Base-by-base conservation (phyloP, 2,797 vertebrate genomes). In the Apogon talboti region DNA sequence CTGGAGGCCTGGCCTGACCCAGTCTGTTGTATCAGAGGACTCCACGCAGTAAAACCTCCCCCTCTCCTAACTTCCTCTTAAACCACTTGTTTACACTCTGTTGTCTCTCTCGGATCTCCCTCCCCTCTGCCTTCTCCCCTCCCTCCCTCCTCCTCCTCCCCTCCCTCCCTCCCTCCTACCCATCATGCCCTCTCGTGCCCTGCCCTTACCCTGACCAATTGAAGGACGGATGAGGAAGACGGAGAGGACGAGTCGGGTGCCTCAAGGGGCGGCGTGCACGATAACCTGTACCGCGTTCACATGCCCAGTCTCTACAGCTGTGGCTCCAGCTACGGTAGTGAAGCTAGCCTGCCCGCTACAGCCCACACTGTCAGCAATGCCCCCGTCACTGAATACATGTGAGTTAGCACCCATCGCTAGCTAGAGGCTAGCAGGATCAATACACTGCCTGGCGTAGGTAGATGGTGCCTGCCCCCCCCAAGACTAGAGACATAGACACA, bases 281-380 rank as follows among this genome's bases (percentile, higher is more conserved):
- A 98, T 95, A 98, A 98, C 93, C 95, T 99, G 84, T 99, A 99
- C 94, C 95, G 97, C 56, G 97, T 99, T 78, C 97, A 99, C 94
- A 99, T 99, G 97, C 97, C 98, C 82, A 99, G 98, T 76, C 91
- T 99, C 78, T 99, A 99, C 91, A 99, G 98, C 93, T 99, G 97
- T 73, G 98, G 98, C 21, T 98, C 97, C 94, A 98, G 97, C 94
- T 99, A 98, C 52, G 97, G 97, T 89, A 99, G 98, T 42, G 98
- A 99, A 92, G 95, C 95, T 93, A 99, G 98, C 94, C 96, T 99
- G 85, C 98, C 98, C 1, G 97, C 98, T 6, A 97, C 97, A 6
- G 97, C 98, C 53, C 98, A 99, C 93, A 98, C 98, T 15, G 97
- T 99, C 95, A 99, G 98, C 96, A 99, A 99, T 65, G 98, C 97